Conservation (phyloP, 2,888 invertebrate genomes). For the Drosophila buzzatii region DNA sequence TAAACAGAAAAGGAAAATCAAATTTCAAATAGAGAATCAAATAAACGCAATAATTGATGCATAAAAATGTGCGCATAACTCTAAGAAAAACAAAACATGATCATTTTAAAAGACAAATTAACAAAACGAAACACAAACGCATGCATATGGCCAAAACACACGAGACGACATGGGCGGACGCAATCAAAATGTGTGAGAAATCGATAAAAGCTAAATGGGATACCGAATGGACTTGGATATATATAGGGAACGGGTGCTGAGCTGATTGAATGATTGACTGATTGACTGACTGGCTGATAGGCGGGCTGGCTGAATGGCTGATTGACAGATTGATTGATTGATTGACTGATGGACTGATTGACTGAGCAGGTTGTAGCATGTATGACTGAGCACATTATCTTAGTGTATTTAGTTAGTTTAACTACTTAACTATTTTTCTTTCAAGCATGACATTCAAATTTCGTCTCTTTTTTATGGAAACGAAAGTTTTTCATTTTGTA, state of each 20-base stretch:
- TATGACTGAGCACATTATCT: conserved; percentile 44
- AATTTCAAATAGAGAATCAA: conserved; percentile 53
- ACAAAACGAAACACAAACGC: conserved; percentile 21
- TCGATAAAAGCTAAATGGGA: conserved; percentile 12
- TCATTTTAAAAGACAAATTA: conserved; percentile 40
- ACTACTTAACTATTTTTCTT: conserved; percentile 8
- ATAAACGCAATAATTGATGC: conserved; percentile 60
- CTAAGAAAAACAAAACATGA: conserved; percentile 23
- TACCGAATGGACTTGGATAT: conserved; percentile 6
- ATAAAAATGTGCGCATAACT: conserved; percentile 69
- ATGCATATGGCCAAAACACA: conserved; percentile 45
- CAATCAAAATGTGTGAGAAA: conserved; percentile 46
- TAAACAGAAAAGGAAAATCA: conserved; percentile 16
- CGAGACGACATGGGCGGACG: conserved; percentile 12
- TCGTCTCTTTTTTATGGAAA: conserved; percentile 32
- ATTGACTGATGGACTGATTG: conserved; percentile 14
- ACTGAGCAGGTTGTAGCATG: conserved; percentile 3
- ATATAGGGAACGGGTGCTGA: conserved; percentile 11
- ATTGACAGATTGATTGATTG: conserved; percentile 5
- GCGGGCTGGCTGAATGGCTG: conserved; percentile 27
- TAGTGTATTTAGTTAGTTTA: conserved; percentile 37
- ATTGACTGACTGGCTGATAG: conserved; percentile 13
- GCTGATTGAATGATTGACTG: conserved; percentile 41
- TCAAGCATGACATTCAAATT: conserved; percentile 48
- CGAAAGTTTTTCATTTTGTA: conserved; percentile 37